These are phyloP conservation scores for Microtus montanus DNA, from an alignment of 2,113 vertebrate genomes.

Conservation along the genomic window DNA sequence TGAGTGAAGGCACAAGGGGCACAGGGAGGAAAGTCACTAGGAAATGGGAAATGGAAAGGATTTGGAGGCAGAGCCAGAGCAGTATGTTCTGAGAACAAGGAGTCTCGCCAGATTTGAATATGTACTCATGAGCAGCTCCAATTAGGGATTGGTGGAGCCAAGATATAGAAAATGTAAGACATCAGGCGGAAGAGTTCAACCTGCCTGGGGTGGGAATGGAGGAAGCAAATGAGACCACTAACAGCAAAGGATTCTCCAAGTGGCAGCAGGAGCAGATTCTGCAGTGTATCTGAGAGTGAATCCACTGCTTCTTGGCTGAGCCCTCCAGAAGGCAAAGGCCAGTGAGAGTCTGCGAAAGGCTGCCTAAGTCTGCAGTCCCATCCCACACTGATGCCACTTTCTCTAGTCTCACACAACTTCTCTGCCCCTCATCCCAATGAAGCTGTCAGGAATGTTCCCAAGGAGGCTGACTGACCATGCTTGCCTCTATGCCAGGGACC, in stretches of 20 bases:
- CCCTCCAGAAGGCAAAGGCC: slow-evolving; percentile 3
- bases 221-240: slow-evolving; percentile 19
- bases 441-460: slow-evolving; percentile 28
- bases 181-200: slow-evolving; percentile 33
- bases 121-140: slow-evolving; percentile 23
- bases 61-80: not conserved
- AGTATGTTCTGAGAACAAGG: slow-evolving; percentile 28
- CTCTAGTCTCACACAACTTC: slow-evolving; percentile 9
- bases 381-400: not conserved
- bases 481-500: slow-evolving; percentile 20
- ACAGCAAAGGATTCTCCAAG: not conserved
- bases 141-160: not conserved
- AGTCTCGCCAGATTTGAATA: slow-evolving; percentile 45
- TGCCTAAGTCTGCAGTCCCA: not conserved
- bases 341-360: slow-evolving; percentile 11
- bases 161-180: slow-evolving; percentile 5
- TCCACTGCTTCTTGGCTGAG: not conserved
- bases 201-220: not conserved
- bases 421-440: slow-evolving; percentile 47
- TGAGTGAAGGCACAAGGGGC: not conserved
- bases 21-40: not conserved
- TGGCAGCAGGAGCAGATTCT: not conserved
- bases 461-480: not conserved
- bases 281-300: not conserved
- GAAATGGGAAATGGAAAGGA: slow-evolving; percentile 6